Conservation (phyloP, 2,113 vertebrate genomes). For the Cephalopholis sonnerati region DNA sequence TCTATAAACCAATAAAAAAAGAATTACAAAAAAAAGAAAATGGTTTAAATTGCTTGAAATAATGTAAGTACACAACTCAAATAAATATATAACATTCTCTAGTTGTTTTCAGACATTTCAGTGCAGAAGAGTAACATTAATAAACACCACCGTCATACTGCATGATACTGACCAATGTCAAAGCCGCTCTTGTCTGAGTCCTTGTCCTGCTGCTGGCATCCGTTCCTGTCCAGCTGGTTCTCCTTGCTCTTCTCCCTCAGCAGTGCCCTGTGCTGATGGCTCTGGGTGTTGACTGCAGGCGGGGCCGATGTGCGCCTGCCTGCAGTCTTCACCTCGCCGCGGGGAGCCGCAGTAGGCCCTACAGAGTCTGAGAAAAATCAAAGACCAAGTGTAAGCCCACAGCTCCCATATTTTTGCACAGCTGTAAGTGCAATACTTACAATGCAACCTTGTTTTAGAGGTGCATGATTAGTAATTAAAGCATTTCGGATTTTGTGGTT, state of each 20-base stretch:
- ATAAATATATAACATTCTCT: too few species aligned
- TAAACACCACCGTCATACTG: background rate
- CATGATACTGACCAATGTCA: constrained; percentile 81
- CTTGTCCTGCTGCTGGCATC: constrained; percentile 79
- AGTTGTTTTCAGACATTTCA: too few species aligned
- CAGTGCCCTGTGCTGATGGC: constrained; percentile 81
- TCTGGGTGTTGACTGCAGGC: constrained; percentile 79
- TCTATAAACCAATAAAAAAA: too few species aligned
- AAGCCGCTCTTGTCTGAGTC: constrained; percentile 74
- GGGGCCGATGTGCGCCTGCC: constrained; percentile 85
- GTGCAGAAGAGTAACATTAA: background rate
- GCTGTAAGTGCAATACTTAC: background rate
- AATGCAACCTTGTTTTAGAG: background rate
- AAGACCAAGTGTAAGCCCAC: background rate
- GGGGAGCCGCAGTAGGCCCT: constrained; percentile 67
- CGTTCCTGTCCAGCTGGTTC: constrained; percentile 82
- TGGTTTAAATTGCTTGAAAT: too few species aligned
- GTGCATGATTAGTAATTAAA: background rate
- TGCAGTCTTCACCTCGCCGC: constrained; percentile 78
- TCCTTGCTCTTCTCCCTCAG: constrained; percentile 87
- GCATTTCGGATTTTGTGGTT: background rate
- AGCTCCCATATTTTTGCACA: background rate
- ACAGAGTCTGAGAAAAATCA: constrained; percentile 70
- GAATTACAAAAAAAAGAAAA: too few species aligned
- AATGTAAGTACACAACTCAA: too few species aligned